Evolutionary conservation across 2,113 vertebrate species (phyloP).

Genomic region (Gopherus evgoodei): DNA sequence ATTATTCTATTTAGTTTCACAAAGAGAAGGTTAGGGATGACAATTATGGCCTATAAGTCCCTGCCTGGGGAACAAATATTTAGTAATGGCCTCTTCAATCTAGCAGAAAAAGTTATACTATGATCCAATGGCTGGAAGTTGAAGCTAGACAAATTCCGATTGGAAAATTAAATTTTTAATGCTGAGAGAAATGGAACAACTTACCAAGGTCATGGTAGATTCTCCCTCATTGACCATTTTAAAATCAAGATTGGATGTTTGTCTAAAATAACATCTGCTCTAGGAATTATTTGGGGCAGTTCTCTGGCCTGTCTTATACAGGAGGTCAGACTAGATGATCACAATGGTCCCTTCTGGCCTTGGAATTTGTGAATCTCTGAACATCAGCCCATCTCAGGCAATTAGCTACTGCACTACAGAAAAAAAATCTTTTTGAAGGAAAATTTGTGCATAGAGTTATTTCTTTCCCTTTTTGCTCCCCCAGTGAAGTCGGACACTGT

Average conservation of each 20-base stretch:
- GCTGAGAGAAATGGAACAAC: neutral
- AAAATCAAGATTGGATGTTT: neutral
- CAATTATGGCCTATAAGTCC: neutral
- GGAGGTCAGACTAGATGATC: neutral
- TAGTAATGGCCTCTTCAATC: neutral
- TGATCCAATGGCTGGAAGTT: neutral
- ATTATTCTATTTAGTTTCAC: neutral
- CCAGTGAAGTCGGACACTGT: conserved; percentile 3
- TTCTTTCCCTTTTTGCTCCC: neutral
- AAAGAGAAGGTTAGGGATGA: neutral
- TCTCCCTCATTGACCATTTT: neutral
- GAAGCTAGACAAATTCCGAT: neutral
- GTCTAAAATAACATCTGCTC: neutral
- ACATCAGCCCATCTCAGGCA: neutral
- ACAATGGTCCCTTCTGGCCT: neutral
- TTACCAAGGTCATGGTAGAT: neutral
- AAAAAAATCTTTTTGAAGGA: neutral
- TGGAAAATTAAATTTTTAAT: neutral
- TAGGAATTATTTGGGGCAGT: neutral
- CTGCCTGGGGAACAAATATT: neutral
- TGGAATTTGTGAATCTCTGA: neutral
- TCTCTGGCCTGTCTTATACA: neutral
- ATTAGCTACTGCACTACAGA: neutral
- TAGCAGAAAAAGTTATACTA: neutral
- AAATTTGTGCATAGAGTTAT: neutral